Evolutionary conservation across 2,113 vertebrate genomes (phyloP), one percentile per base, ranked within the genome.

Genomic region (Mugil cephalus): DNA sequence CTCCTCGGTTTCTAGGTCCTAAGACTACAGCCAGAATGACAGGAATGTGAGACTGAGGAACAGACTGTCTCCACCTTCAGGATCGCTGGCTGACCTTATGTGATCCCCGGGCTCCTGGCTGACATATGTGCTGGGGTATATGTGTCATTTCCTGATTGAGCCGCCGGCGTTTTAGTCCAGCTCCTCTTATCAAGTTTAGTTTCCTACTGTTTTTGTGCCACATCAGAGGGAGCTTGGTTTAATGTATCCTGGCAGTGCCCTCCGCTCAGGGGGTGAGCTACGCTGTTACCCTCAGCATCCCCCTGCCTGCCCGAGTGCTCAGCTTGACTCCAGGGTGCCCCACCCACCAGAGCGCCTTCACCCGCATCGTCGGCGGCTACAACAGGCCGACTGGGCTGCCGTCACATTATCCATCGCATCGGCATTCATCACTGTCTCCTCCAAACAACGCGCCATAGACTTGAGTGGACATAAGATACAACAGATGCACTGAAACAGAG

Each of bases 341-440:
- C n/a, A n/a, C n/a, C n/a, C 48, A 21, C 8, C 10, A 50, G 10
- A 10, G 64, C 47, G 55, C 61, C 51, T 70, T 74, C 6, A 48
- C 53, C 46, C 54, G 50, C 58, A 64, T 1, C 6, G 68, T 5
- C 39, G 46, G 75, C 35, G 4, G 52, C 21, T 74, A 34, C 62
- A 77, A 54, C 62, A 18, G 67, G 58, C 82, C 43, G 76, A 85
- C 50, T 65, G 43, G 73, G 48, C 75, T 72, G 47, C 66, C 80
- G 55, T 87, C 76, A 74, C 60, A 73, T 87, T 77, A 71, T 35
- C 43, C 79, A 36, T 79, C 53, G 78, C 62, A 81, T 83, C 83
- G 69, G 47, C 69, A 77, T 87, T 79, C 55, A 69, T 88, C 75
- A 84, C 60, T 53, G 76, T 63, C 68, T 85, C 7, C 15, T 74